Base-by-base conservation (phyloP, 2,797 vertebrate species). In the Lepidocolaptes lacrymiger region DNA sequence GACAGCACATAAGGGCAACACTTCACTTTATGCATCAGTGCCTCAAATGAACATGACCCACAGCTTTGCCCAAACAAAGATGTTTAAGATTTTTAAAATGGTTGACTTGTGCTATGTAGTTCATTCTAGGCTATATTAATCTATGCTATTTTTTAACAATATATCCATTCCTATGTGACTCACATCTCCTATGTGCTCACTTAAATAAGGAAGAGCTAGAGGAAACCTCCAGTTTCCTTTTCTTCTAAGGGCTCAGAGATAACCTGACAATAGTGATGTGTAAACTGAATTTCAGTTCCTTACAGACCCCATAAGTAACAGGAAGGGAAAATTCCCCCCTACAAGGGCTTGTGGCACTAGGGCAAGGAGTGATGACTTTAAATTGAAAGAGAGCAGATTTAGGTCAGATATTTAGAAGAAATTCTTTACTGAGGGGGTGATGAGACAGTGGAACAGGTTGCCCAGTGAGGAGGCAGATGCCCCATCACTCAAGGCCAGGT, bases 1-100 rank as follows among this genome's bases (percentile, higher is more conserved):
- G 85, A 48, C 46, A 72, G 59, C 63, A 52, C 26, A 3, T 32
- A 81, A 91, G 63, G 77, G 62, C 71, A 81, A 78, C 51, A 14
- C 56, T 92, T 88, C 51, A 56, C 89, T 94, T 91, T 80, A 75
- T 72, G 79, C 91, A 77, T 91, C 91, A 75, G 22, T 89, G 80
- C 69, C 23, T 90, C 77, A 54, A 77, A 85, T 24, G 34, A 48
- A 48, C 76, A 13, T 54, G 46, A 88, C 75, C 79, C 48, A 74
- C 37, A 75, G 32, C 82, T 94, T 92, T 88, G 41, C 61, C 64
- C 66, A 62, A 59, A 62, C 37, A 72, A 51, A 77, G 37, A 43
- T 64, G 20, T 72, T 85, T 66, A 63, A 86, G 66, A 48, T 64
- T 92, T 88, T 84, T 91, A 34, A 49, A 52, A 71, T 62, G 72